Evolutionary conservation across 2,113 vertebrate species (phyloP).

Genomic region (Maccullochella peelii): DNA sequence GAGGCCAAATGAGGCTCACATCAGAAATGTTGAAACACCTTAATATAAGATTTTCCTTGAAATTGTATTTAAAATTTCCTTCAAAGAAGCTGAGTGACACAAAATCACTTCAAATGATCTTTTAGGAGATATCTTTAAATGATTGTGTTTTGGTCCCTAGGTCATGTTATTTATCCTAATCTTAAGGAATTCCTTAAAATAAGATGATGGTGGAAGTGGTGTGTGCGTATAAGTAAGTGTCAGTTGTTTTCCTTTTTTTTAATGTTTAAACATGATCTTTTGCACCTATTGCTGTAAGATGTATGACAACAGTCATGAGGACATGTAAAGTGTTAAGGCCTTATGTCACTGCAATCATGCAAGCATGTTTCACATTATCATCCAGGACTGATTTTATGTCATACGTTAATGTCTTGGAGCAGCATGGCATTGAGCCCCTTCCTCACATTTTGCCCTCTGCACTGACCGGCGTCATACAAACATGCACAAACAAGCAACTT

Average conservation of each 20-base stretch:
- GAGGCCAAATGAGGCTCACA: neutral
- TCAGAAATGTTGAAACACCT: neutral
- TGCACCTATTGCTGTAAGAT: constrained; percentile 23
- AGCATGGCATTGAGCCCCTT: constrained; percentile 47
- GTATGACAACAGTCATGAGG: constrained; percentile 5
- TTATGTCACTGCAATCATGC: constrained; percentile 35
- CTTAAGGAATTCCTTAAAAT: neutral
- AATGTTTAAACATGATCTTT: constrained; percentile 19
- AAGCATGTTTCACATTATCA: constrained; percentile 27
- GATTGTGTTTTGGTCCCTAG: neutral
- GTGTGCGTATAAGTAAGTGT: neutral
- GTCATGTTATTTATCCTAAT: neutral
- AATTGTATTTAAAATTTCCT: neutral
- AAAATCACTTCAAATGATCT: neutral
- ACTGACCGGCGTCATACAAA: constrained; percentile 75
- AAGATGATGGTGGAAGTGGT: neutral
- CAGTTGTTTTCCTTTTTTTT: neutral
- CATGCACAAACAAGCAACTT: constrained; percentile 83
- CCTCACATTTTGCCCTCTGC: constrained; percentile 68
- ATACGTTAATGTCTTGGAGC: constrained; percentile 30
- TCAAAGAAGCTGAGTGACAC: neutral
- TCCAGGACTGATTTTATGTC: constrained; percentile 38
- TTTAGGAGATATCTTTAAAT: constrained; percentile 1
- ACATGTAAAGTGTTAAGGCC: constrained; percentile 13
- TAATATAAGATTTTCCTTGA: neutral